Evolutionary conservation across 2,113 vertebrate genomes (phyloP).

Genomic region (Neomonachus schauinslandi): DNA sequence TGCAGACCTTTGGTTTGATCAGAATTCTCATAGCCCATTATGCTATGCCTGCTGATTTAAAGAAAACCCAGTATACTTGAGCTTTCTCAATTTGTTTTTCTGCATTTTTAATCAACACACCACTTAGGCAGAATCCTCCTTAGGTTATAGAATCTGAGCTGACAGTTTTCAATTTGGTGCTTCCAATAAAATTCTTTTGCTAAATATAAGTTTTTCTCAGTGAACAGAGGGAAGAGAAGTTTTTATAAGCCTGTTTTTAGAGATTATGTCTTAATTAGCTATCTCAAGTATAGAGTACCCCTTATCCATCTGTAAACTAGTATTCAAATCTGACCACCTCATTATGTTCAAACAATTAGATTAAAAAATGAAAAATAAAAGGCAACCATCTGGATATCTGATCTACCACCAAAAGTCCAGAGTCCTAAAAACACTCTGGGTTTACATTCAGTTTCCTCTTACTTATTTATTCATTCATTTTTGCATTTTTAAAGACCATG

Average conservation of each 20-base stretch:
- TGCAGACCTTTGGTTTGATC: not conserved
- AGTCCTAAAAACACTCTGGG: not conserved
- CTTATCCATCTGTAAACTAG: constrained; percentile 66
- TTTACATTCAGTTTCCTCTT: constrained; percentile 42
- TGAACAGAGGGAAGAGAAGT: constrained; percentile 67
- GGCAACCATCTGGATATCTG: constrained; percentile 55
- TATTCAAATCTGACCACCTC: constrained; percentile 68
- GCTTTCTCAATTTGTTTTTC: constrained; percentile 38
- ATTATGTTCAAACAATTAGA: constrained; percentile 63
- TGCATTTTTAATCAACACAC: constrained; percentile 17
- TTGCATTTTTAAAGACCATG: not conserved
- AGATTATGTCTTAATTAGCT: constrained; percentile 72
- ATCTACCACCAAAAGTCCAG: constrained; percentile 39
- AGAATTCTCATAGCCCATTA: not conserved
- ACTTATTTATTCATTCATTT: constrained; percentile 30
- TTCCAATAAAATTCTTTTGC: constrained; percentile 60
- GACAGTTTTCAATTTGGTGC: constrained; percentile 56
- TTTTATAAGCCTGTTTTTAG: constrained; percentile 69
- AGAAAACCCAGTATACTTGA: not conserved
- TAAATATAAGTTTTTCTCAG: constrained; percentile 63
- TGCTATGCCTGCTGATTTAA: not conserved
- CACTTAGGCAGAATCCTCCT: constrained; percentile 9
- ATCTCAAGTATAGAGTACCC: constrained; percentile 43
- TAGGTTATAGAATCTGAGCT: constrained; percentile 51
- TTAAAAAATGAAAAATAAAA: constrained; percentile 63